Conservation (phyloP, 2,113 vertebrate species). For the Felis chaus region DNA sequence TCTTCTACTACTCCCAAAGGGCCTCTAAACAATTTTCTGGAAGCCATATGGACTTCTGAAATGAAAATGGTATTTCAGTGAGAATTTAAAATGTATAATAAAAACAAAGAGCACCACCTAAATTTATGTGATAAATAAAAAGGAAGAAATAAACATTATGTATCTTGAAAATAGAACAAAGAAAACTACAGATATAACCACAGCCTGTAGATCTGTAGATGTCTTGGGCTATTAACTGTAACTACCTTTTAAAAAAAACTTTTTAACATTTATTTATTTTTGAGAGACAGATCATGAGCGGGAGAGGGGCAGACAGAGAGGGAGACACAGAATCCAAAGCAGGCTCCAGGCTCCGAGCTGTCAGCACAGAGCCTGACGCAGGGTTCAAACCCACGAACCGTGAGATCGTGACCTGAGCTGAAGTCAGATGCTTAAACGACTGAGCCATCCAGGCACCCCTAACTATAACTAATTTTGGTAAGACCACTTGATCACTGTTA, state of each 20-base stretch:
- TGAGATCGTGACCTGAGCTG: no score
- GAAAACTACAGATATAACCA: background rate
- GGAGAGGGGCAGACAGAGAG: no score
- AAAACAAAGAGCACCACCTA: background rate
- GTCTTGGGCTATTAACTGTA: background rate
- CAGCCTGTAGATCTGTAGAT: background rate
- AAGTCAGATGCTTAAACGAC: no score
- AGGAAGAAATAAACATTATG: background rate
- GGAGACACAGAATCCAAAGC: no score
- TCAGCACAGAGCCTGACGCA: no score
- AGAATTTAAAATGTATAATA: background rate
- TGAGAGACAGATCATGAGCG: no score
- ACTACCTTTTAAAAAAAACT: background rate
- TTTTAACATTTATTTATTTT: no score
- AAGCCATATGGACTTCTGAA: slow-evolving; percentile 28
- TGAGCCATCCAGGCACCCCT: no score
- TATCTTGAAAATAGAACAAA: slow-evolving; percentile 15
- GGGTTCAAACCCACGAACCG: no score
- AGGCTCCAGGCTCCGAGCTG: no score
- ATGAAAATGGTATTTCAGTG: background rate
- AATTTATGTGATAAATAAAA: slow-evolving; percentile 16
- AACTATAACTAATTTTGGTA: background rate
- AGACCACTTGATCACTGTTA: background rate
- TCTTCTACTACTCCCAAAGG: background rate
- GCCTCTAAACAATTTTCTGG: slow-evolving; percentile 16